Evolutionary conservation across 2,888 invertebrate genomes (phyloP).

Genomic region (Labia minor): DNA sequence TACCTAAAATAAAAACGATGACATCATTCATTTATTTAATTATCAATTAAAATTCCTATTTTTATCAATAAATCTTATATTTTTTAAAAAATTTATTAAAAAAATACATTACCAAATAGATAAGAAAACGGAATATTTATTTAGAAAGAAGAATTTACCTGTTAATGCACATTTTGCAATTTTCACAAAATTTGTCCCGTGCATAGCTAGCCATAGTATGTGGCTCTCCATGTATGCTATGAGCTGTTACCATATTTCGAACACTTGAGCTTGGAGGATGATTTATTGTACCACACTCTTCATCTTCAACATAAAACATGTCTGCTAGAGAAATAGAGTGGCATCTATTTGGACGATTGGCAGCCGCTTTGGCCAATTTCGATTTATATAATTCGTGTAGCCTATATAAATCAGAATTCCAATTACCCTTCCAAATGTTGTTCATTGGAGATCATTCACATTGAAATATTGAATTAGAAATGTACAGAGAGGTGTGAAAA

Average conservation of each 20-base stretch:
- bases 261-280: neutral
- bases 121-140: neutral
- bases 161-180: slow-evolving; percentile 54
- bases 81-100: too few species aligned
- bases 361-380: slow-evolving; percentile 58
- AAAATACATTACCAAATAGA: too few species aligned
- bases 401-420: too few species aligned
- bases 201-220: slow-evolving; percentile 39
- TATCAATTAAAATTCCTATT: too few species aligned
- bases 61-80: too few species aligned
- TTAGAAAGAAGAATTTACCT: neutral
- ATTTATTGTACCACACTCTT: neutral
- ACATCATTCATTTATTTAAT: too few species aligned
- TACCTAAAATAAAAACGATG: neutral
- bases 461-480: too few species aligned
- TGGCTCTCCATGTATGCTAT: slow-evolving; percentile 31
- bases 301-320: slow-evolving; percentile 45
- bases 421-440: too few species aligned
- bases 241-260: neutral
- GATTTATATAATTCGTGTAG: slow-evolving; percentile 73
- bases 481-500: too few species aligned
- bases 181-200: slow-evolving; percentile 64
- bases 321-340: slow-evolving; percentile 60
- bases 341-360: slow-evolving; percentile 45
- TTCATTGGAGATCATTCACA: too few species aligned